Conservation (phyloP, 1,140 invertebrate species). For the Spodoptera frugiperda region DNA sequence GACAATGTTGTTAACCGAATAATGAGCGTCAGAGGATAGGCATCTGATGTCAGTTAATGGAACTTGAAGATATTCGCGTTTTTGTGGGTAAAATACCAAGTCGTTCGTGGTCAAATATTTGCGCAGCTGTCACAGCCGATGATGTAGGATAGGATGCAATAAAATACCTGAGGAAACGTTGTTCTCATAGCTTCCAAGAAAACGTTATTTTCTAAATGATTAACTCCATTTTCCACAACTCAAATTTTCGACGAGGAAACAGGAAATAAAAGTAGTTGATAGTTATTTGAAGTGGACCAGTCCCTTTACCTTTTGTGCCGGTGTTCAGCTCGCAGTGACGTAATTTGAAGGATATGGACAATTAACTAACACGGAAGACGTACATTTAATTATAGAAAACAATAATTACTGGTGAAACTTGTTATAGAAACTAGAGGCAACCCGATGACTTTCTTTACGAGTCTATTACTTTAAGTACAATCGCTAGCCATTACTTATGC, state of each 20-base stretch:
- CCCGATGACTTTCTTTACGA: constrained; percentile 58
- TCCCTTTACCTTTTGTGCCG: neutral
- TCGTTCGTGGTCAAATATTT: neutral
- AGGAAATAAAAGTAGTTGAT: neutral
- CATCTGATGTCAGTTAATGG: neutral
- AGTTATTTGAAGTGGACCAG: neutral
- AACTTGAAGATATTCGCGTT: neutral
- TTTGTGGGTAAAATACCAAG: neutral
- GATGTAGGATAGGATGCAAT: neutral
- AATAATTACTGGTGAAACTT: constrained; percentile 70
- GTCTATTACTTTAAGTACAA: constrained; percentile 32
- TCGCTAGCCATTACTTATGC: constrained; percentile 17
- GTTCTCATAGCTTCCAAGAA: no score
- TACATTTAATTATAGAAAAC: constrained; percentile 73
- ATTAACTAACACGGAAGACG: constrained; percentile 73
- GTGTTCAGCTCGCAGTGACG: constrained; percentile 30
- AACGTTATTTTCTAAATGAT: no score
- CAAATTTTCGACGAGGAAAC: no score
- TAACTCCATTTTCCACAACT: no score
- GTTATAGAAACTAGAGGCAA: constrained; percentile 64
- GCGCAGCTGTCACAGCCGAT: neutral
- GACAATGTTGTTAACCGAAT: neutral
- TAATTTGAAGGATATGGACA: constrained; percentile 74
- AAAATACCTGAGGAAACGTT: neutral
- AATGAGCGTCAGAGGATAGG: neutral